phyloP scores from a whole-genome alignment of 64 coral and sea anemone species.

The Montipora sp. region DNA sequence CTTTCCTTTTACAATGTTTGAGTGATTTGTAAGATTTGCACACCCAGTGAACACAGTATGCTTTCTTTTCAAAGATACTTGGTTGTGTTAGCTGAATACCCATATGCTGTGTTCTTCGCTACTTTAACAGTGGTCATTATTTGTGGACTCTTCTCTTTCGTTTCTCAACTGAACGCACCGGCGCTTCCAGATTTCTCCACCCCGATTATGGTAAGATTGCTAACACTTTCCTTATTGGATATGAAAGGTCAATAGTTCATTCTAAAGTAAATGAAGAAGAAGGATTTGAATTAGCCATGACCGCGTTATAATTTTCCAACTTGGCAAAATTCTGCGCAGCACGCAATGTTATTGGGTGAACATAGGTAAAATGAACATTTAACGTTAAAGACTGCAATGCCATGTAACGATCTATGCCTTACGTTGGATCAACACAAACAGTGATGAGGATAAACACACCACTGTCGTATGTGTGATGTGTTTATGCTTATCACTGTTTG shows the following conservation, averaged over 20 bases:
- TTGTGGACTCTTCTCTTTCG: conserved; percentile 77
- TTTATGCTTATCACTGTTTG: too few relatives aligned
- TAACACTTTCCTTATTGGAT: background rate
- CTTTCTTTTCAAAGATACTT: conserved; percentile 67
- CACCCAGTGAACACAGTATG: background rate
- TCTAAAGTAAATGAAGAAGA: background rate
- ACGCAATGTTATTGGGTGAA: too few relatives aligned
- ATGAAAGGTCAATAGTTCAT: too few relatives aligned
- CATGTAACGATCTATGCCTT: too few relatives aligned
- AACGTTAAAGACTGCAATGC: too few relatives aligned
- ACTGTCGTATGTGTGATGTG: too few relatives aligned
- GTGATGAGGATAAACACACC: too few relatives aligned
- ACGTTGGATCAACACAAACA: too few relatives aligned
- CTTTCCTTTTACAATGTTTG: too few relatives aligned
- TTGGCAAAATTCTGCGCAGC: too few relatives aligned
- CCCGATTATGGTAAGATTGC: conserved; percentile 82
- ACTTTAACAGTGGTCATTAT: conserved; percentile 70
- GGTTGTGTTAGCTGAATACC: conserved; percentile 76
- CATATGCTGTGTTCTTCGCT: conserved; percentile 74
- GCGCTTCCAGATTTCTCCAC: conserved; percentile 87
- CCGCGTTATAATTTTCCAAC: background rate
- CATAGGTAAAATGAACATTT: too few relatives aligned
- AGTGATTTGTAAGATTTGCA: too few relatives aligned
- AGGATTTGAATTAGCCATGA: background rate
- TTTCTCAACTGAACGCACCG: conserved; percentile 85